phyloP scores from a whole-genome alignment of 1,140 invertebrate genomes.

The Pseudomyrmex gracilis region DNA sequence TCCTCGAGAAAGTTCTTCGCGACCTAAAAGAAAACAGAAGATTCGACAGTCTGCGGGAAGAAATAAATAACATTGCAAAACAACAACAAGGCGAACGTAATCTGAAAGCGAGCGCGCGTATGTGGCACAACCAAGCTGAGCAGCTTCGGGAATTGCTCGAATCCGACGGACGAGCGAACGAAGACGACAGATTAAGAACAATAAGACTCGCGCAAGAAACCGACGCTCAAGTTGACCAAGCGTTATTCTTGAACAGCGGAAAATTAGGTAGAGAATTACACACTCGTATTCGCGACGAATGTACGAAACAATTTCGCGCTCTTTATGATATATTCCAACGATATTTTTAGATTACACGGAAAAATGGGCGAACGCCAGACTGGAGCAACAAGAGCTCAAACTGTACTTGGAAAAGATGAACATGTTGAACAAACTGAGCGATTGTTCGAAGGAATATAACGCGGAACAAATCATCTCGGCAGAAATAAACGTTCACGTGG shows the following conservation, averaged over 20 bases:
- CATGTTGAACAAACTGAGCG: constrained; percentile 60
- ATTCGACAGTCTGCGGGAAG: constrained; percentile 72
- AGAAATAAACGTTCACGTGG: constrained; percentile 65
- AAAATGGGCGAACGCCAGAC: constrained; percentile 73
- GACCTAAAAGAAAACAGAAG: constrained; percentile 66
- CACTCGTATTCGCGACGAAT: background rate
- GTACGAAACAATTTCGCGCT: background rate
- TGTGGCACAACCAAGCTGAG: constrained; percentile 66
- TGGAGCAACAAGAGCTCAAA: constrained; percentile 70
- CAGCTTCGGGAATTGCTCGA: constrained; percentile 49
- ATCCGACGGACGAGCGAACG: constrained; percentile 32
- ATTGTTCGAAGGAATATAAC: constrained; percentile 55
- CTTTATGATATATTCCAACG: constrained; percentile 9
- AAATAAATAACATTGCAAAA: constrained; percentile 72
- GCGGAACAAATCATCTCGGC: constrained; percentile 69
- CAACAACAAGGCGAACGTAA: constrained; percentile 64
- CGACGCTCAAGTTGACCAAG: constrained; percentile 20
- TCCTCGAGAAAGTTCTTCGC: constrained; percentile 63
- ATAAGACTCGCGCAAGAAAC: constrained; percentile 41
- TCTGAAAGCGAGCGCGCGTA: constrained; percentile 72
- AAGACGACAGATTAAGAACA: background rate
- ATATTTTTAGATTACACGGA: constrained; percentile 60
- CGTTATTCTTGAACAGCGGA: constrained; percentile 55
- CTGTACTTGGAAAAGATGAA: constrained; percentile 60
- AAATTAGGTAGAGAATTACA: constrained; percentile 64